phyloP scores from a whole-genome alignment of 1,140 invertebrate genomes.

The Leptinotarsa texana region DNA sequence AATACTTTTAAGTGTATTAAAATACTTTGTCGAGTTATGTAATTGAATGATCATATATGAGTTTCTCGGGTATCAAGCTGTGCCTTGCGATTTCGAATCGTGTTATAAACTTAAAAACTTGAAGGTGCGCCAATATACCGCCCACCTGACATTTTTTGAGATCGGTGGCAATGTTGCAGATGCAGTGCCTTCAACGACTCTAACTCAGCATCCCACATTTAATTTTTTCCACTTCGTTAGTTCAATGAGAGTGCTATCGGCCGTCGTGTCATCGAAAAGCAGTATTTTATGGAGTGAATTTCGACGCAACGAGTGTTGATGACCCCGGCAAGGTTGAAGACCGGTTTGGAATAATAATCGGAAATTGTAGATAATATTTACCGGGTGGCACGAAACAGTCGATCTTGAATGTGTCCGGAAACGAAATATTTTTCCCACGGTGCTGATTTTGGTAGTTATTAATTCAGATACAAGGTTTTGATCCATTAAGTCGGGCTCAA shows the following conservation, averaged over 20 bases:
- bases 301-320: neutral
- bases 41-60: too few relatives aligned
- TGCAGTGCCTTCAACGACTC: constrained; percentile 2
- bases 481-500: too few relatives aligned
- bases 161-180: neutral
- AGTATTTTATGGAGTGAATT: constrained; percentile 6
- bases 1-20: too few relatives aligned
- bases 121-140: neutral
- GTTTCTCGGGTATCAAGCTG: too few relatives aligned
- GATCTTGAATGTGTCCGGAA: too few relatives aligned
- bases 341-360: constrained; percentile 8
- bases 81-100: neutral
- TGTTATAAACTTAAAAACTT: neutral
- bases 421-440: too few relatives aligned
- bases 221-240: constrained; percentile 1
- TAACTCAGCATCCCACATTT: neutral
- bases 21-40: too few relatives aligned
- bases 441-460: too few relatives aligned
- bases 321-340: neutral
- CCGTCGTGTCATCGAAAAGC: neutral
- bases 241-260: constrained; percentile 2
- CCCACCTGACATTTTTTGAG: neutral
- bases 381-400: too few relatives aligned
- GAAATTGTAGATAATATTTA: constrained; percentile 4
- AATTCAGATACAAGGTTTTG: too few relatives aligned